A percentile compares a stretch with the other conserved stretches of the same genome.
Evolutionary conservation across 2,888 invertebrate genomes (phyloP).

Genomic region (Dascillus cervinus): DNA sequence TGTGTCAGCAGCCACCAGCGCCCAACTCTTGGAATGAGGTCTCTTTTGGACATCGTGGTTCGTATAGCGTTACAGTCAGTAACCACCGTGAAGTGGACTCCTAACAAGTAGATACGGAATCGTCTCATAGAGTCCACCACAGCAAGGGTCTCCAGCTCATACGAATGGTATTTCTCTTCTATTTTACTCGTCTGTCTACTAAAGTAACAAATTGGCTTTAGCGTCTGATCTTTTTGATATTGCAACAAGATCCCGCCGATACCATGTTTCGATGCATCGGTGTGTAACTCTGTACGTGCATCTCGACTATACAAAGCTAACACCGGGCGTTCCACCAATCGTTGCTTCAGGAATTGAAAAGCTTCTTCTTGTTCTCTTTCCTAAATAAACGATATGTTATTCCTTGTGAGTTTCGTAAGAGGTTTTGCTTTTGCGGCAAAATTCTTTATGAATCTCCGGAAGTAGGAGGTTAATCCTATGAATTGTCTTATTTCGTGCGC

Average conservation of each 20-base stretch:
- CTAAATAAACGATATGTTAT: conserved; percentile 17
- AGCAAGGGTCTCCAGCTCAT: conserved; percentile 4
- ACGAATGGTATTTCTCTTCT: conserved; percentile 2
- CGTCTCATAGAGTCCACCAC: conserved; percentile 1
- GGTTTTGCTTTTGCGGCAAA: conserved; percentile 19
- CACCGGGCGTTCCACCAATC: conserved; percentile 14
- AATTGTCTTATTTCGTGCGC: conserved; percentile 8
- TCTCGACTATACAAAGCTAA: conserved; percentile 19
- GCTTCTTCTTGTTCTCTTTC: conserved; percentile 13
- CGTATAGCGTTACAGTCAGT: conserved; percentile 22
- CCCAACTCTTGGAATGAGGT: conserved; percentile 25
- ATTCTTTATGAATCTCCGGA: conserved; percentile 24
- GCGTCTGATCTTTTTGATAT: conserved; percentile 4
- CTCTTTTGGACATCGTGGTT: conserved; percentile 17
- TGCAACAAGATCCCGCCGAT: conserved; percentile 22
- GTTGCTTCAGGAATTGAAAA: conserved; percentile 17
- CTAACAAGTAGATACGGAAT: conserved; percentile 1
- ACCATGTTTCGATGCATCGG: conserved; percentile 19
- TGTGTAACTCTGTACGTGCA: conserved; percentile 19
- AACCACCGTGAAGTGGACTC: conserved; percentile 6
- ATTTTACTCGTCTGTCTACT: conserved; percentile 5
- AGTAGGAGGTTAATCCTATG: conserved; percentile 23
- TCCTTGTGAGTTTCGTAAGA: conserved; percentile 17
- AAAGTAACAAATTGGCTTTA: conserved; percentile 5
- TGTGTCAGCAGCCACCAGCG: conserved; percentile 28